Percentiles rank a stretch among this genome's conserved stretches.
phyloP scores from a whole-genome alignment of 2,888 invertebrate species.

The Brachynemurus nebulosus region DNA sequence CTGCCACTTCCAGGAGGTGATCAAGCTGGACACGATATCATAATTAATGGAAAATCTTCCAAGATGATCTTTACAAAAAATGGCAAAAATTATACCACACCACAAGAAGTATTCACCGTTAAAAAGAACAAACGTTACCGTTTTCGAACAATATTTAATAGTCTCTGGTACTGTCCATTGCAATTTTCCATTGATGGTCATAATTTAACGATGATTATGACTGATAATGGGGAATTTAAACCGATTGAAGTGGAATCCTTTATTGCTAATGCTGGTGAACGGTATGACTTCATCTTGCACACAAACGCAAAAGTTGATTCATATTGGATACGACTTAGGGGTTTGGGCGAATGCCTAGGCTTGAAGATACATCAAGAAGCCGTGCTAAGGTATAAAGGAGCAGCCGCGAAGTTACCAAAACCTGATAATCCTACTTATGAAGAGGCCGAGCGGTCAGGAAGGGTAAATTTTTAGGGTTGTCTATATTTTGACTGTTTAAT shows the following conservation, averaged over 20 bases:
- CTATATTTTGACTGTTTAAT: too few relatives aligned
- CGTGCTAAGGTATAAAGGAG: constrained; percentile 58
- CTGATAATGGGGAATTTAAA: constrained; percentile 26
- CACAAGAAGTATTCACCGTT: constrained; percentile 22
- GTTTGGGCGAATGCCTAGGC: constrained; percentile 30
- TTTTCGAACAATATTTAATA: constrained; percentile 28
- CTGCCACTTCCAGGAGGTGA: too few relatives aligned
- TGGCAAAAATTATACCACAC: constrained; percentile 17
- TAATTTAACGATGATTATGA: constrained; percentile 26
- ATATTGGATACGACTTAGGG: constrained; percentile 34
- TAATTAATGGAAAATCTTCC: constrained; percentile 24
- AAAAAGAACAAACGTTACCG: constrained; percentile 21
- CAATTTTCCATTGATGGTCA: constrained; percentile 30
- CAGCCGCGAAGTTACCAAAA: constrained; percentile 29
- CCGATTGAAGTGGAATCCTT: constrained; percentile 26
- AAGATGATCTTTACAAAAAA: constrained; percentile 16
- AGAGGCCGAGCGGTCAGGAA: constrained; percentile 21
- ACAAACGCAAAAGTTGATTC: constrained; percentile 27
- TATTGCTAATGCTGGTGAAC: constrained; percentile 33
- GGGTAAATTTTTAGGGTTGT: too few relatives aligned
- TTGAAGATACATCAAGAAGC: constrained; percentile 17
- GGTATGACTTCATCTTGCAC: constrained; percentile 33
- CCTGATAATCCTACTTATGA: constrained; percentile 17
- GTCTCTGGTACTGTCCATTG: constrained; percentile 29
- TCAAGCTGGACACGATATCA: too few relatives aligned